Percentiles rank a stretch among this genome's conserved stretches.
These are phyloP conservation scores for Peromyscus eremicus DNA, from an alignment of 2,797 vertebrate species.

Conservation along the genomic window DNA sequence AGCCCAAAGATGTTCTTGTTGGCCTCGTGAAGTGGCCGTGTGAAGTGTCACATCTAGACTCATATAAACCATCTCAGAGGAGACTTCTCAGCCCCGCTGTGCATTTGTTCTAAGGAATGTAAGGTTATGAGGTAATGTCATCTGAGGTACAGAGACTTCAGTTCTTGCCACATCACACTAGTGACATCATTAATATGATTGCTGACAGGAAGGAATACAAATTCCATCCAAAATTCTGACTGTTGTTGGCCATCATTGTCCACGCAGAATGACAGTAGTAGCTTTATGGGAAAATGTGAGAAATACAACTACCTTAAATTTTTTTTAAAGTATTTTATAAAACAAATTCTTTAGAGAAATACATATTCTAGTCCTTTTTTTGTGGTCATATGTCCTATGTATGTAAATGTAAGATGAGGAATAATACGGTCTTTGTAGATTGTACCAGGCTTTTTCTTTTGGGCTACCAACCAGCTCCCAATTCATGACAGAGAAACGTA, in stretches of 20 bases:
- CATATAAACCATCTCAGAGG: neutral
- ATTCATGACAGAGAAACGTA: neutral
- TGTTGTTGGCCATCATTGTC: neutral
- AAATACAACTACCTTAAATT: neutral
- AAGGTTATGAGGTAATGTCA: neutral
- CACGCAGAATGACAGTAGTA: neutral
- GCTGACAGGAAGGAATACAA: neutral
- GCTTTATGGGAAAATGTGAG: neutral
- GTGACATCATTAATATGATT: neutral
- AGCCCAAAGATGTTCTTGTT: neutral
- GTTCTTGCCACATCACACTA: neutral
- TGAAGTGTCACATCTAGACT: neutral
- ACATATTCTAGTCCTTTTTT: neutral
- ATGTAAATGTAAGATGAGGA: neutral
- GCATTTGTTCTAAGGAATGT: neutral
- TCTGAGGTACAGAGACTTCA: neutral
- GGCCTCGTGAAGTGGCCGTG: neutral
- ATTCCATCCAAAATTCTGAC: neutral
- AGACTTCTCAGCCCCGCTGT: neutral
- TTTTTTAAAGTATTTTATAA: neutral
- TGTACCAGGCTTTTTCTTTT: neutral
- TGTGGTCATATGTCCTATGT: neutral
- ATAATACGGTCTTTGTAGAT: neutral
- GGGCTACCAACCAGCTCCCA: neutral
- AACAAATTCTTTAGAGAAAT: conserved; percentile 14